These are phyloP conservation scores for Barnardius zonarius DNA, from an alignment of 2,113 vertebrate species.

Conservation along the genomic window DNA sequence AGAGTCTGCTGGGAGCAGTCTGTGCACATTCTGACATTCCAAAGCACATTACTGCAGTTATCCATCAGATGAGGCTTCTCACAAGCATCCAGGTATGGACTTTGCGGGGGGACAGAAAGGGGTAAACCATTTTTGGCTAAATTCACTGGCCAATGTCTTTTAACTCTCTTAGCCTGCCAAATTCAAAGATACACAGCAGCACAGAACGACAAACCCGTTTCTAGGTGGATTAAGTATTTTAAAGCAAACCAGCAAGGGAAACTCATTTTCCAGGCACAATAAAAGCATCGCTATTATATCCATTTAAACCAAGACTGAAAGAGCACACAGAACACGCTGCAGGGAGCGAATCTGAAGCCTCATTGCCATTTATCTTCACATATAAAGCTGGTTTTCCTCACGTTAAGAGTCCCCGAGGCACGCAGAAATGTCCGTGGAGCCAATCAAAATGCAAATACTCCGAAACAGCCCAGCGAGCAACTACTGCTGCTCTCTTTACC, in stretches of 20 bases:
- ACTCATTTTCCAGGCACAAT: not conserved
- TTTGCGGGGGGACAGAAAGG: not conserved
- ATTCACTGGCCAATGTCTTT: not conserved
- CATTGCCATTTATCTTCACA: not conserved
- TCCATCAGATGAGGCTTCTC: not conserved
- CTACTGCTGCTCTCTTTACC: not conserved
- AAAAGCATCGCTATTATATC: not conserved
- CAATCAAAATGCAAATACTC: not conserved
- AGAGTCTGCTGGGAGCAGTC: not conserved
- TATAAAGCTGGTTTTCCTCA: not conserved
- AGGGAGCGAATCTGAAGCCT: not conserved
- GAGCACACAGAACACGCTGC: not conserved
- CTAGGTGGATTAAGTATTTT: not conserved
- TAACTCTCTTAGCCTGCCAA: not conserved
- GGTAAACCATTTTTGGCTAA: not conserved
- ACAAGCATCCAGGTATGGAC: not conserved
- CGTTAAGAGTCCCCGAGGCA: not conserved
- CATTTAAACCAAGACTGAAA: not conserved
- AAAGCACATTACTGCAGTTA: not conserved
- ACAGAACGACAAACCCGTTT: not conserved
- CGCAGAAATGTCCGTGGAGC: accelerated
- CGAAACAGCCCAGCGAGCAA: not conserved
- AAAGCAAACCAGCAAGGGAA: not conserved
- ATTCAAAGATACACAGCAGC: not conserved
- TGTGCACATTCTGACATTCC: not conserved